Evolutionary conservation across 1,140 invertebrate genomes (phyloP).

Genomic region (Drosophila carrolli): DNA sequence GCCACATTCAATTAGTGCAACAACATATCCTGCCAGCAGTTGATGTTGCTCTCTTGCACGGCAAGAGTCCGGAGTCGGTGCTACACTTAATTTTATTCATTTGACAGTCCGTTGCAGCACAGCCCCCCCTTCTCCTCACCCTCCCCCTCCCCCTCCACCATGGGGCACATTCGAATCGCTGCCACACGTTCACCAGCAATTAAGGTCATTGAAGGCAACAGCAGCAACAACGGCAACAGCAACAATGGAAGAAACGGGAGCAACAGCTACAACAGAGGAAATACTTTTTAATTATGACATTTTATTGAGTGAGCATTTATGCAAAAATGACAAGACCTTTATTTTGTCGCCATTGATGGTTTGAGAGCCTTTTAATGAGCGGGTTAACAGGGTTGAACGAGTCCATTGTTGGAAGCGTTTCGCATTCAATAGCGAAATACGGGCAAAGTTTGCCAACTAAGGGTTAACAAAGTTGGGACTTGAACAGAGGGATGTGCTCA

Average conservation of each 20-base stretch:
- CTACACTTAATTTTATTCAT: slow-evolving; percentile 84
- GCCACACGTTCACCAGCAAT: slow-evolving; percentile 76
- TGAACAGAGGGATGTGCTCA: neutral
- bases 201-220: slow-evolving; percentile 69
- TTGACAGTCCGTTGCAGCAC: slow-evolving; percentile 72
- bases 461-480: neutral
- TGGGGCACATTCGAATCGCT: slow-evolving; percentile 64
- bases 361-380: slow-evolving; percentile 36
- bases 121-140: neutral
- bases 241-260: slow-evolving; percentile 14
- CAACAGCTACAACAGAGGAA: slow-evolving; percentile 49
- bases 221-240: slow-evolving; percentile 12
- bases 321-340: slow-evolving; percentile 57
- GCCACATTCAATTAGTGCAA: slow-evolving; percentile 83
- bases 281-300: slow-evolving; percentile 81
- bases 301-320: slow-evolving; percentile 80
- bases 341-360: slow-evolving; percentile 10
- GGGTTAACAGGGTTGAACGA: slow-evolving; percentile 47
- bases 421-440: neutral
- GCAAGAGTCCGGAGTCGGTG: slow-evolving; percentile 55
- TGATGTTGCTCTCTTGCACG: slow-evolving; percentile 53
- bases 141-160: slow-evolving; percentile 11
- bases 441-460: neutral
- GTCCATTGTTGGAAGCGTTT: slow-evolving; percentile 11
- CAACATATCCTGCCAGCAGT: slow-evolving; percentile 79